Conservation (phyloP, 2,113 vertebrate species). For the Micronycteris hirsuta region DNA sequence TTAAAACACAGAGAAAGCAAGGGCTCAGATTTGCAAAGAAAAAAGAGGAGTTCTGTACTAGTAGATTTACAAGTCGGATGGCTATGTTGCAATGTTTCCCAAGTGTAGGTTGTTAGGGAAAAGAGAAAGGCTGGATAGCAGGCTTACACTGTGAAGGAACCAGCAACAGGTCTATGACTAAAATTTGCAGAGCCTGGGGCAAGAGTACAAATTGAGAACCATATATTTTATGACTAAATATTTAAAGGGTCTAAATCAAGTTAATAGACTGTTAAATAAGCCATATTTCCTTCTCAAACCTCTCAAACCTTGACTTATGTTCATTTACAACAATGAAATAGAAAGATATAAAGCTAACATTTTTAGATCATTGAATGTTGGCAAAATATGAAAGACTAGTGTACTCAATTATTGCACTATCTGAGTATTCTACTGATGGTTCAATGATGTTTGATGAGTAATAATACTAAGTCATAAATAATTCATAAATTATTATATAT, state of each 20-base stretch:
- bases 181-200: background rate
- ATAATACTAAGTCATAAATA: constrained; percentile 8
- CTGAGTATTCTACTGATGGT: background rate
- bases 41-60: background rate
- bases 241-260: background rate
- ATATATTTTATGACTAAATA: background rate
- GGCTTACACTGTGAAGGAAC: background rate
- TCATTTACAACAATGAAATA: background rate
- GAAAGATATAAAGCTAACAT: background rate
- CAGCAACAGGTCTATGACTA: background rate
- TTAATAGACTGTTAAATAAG: background rate
- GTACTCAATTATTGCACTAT: background rate
- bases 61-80: background rate
- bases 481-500: background rate
- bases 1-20: background rate
- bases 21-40: background rate
- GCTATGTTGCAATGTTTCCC: background rate
- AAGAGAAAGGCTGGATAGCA: background rate
- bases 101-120: background rate
- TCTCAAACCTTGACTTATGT: background rate
- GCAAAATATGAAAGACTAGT: background rate
- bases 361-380: constrained; percentile 4
- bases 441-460: background rate
- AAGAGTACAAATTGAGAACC: background rate
- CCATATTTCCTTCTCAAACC: background rate